phyloP scores from a whole-genome alignment of 2,888 invertebrate species.

The Dendrolimus pini region DNA sequence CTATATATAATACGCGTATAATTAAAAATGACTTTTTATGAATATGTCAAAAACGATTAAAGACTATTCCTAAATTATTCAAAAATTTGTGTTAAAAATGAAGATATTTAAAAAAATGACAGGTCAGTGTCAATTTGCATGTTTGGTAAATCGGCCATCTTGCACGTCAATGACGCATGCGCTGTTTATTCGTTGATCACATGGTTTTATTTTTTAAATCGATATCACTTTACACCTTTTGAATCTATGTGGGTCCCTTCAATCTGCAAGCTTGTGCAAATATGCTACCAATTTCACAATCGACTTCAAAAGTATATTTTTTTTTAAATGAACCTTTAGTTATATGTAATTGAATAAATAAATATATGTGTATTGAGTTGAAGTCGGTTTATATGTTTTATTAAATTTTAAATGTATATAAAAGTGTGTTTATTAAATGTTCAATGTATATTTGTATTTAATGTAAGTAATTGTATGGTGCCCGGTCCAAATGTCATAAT shows the following conservation, averaged over 20 bases:
- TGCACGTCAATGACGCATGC: conserved; percentile 34
- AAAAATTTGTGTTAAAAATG: background rate
- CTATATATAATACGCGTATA: conserved; percentile 7
- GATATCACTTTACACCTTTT: background rate
- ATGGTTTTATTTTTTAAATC: background rate
- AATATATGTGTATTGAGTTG: conserved; percentile 9
- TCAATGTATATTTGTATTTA: conserved; percentile 2
- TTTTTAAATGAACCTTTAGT: too few species aligned
- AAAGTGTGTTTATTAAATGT: conserved; percentile 3
- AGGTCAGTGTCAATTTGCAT: background rate
- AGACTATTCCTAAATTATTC: background rate
- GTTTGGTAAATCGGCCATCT: background rate
- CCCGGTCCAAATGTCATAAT: conserved; percentile 1
- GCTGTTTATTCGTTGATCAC: conserved; percentile 26
- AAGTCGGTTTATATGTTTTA: conserved; percentile 20
- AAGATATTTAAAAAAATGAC: background rate
- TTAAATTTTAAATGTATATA: conserved; percentile 15
- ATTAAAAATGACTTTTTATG: too few species aligned
- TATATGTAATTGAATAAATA: too few species aligned
- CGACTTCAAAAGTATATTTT: background rate
- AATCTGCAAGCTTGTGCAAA: background rate
- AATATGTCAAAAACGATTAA: background rate
- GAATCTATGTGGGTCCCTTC: background rate
- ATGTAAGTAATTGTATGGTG: conserved; percentile 9
- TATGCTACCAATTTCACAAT: background rate